These are phyloP conservation scores for Anhinga anhinga DNA, from an alignment of 2,113 vertebrate genomes.

Conservation along the genomic window DNA sequence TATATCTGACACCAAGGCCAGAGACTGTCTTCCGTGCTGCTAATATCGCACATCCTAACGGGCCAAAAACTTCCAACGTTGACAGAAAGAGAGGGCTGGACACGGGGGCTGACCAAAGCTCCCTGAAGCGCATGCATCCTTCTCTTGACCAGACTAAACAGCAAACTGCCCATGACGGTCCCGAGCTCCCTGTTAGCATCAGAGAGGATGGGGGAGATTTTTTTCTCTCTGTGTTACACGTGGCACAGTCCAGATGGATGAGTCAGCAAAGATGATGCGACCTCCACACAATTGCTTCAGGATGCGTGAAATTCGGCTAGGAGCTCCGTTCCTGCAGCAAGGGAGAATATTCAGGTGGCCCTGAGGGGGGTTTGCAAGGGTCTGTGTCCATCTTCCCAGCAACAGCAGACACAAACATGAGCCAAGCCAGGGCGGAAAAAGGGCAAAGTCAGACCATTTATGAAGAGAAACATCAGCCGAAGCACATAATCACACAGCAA, in stretches of 20 bases:
- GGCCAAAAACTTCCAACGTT: neutral
- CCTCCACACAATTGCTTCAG: constrained; percentile 17
- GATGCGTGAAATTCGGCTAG: constrained; percentile 37
- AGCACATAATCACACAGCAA: neutral
- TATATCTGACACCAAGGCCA: neutral
- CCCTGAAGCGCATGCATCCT: neutral
- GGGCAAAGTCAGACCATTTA: neutral
- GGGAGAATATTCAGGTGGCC: neutral
- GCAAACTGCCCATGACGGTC: neutral
- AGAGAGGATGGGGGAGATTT: neutral
- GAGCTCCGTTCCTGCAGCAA: constrained; percentile 4
- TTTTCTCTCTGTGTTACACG: neutral
- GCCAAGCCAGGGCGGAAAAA: neutral
- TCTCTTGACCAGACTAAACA: neutral
- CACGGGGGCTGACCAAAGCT: neutral
- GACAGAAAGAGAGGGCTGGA: neutral
- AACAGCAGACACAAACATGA: neutral
- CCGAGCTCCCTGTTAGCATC: neutral
- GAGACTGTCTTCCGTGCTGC: neutral
- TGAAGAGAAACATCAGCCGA: neutral
- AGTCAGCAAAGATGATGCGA: neutral
- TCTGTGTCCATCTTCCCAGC: neutral
- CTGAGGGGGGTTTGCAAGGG: neutral
- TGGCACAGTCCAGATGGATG: neutral
- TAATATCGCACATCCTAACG: neutral